Evolutionary conservation across 2,797 vertebrate genomes (phyloP), one percentile per base, ranked within the genome.

Genomic region (Petrocephalus schoutedeni): DNA sequence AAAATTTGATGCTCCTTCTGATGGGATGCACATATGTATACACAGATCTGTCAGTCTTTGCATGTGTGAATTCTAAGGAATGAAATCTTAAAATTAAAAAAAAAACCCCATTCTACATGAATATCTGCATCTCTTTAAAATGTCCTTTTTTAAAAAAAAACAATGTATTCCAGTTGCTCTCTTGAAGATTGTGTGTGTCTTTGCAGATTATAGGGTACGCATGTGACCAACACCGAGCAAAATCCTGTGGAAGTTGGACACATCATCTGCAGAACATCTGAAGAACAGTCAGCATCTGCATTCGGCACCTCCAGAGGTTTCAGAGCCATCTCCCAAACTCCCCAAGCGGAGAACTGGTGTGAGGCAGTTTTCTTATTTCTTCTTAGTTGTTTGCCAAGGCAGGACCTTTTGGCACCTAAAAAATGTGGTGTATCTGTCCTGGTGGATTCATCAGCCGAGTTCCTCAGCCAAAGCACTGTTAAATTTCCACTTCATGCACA

Each of bases 1-100:
- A 85, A 89, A 92, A 32, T 80, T 61, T 71, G 91, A 91, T 92
- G 88, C 91, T 91, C 89, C 57, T 83, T 89, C 77, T 86, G 89
- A 91, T 89, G 77, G 80, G 80, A 85, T 90, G 57, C 88, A 90
- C 90, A 92, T 91, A 91, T 94, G 92, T 92, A 91, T 8, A 89
- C 90, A 90, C 89, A 10, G 91, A 87, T 88, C 89, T 88, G 56
- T 91, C 87, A 88, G 88, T 87, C 85, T 57, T 54, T 32, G 57
- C 74, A 45, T 53, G 21, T 53, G 57, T 28, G 16, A 88, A 21
- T 32, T 51, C 85, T 74, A n/a, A 56, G 59, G 49, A 61, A 67
- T 85, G 58, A 84, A 57, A 85, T 54, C 21, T 36, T 84, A 82
- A 82, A 64, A 51, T 32, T 32, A 64, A 58, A 64, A 36, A 71